These are phyloP conservation scores for Drosophila kikkawai DNA, from an alignment of 1,140 invertebrate species.

Conservation along the genomic window DNA sequence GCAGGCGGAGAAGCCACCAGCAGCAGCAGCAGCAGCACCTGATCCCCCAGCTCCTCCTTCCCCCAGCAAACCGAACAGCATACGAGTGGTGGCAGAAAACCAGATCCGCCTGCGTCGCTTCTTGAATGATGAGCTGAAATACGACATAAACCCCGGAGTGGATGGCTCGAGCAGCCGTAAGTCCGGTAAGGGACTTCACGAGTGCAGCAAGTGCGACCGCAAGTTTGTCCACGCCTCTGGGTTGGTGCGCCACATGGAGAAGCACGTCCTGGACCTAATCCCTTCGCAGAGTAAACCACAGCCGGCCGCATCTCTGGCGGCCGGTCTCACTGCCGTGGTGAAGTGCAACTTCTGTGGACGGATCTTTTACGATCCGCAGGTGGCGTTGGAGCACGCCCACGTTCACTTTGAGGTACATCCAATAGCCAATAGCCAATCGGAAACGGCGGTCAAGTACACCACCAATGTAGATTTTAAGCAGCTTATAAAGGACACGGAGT, in stretches of 20 bases:
- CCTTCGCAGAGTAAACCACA: conserved; percentile 38
- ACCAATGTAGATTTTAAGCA: neutral
- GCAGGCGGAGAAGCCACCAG: neutral
- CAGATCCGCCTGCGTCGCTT: conserved; percentile 73
- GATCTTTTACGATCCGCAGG: conserved; percentile 60
- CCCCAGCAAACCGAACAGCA: conserved; percentile 26
- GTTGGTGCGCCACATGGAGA: conserved; percentile 81
- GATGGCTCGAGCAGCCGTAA: conserved; percentile 47
- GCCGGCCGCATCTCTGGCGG: conserved; percentile 7
- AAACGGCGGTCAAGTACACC: neutral
- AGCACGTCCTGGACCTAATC: conserved; percentile 76
- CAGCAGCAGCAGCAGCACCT: neutral
- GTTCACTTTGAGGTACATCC: conserved; percentile 24
- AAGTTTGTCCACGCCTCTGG: conserved; percentile 83
- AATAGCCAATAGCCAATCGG: too few species aligned
- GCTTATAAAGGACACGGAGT: conserved; percentile 19
- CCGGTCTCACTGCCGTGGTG: conserved; percentile 52
- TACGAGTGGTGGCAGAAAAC: conserved; percentile 68
- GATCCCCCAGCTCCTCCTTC: neutral
- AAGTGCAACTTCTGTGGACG: conserved; percentile 74
- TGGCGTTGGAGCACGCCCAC: conserved; percentile 55
- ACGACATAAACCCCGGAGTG: conserved; percentile 52
- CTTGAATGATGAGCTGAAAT: conserved; percentile 78
- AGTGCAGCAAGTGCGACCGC: conserved; percentile 80
- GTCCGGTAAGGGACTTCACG: conserved; percentile 56